Evolutionary conservation across 2,113 vertebrate genomes (phyloP).

Genomic region (Crotalus tigris): DNA sequence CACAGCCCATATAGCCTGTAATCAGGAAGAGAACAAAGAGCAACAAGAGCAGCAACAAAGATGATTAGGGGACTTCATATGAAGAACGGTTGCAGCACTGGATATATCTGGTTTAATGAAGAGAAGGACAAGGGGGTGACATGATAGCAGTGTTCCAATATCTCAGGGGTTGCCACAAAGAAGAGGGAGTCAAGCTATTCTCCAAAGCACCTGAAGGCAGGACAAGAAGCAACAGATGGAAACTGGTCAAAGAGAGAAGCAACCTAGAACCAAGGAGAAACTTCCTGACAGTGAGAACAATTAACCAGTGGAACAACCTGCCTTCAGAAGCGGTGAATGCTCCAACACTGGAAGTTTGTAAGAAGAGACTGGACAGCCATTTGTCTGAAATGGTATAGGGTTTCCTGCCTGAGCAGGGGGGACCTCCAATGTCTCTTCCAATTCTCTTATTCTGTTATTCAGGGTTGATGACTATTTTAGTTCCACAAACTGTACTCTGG

Average conservation of each 20-base stretch:
- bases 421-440: not conserved
- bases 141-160: not conserved
- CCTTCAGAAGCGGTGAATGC: not conserved
- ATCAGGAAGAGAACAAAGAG: not conserved
- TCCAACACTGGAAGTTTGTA: not conserved
- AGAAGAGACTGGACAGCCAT: not conserved
- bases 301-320: not conserved
- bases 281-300: not conserved
- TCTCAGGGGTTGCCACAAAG: not conserved
- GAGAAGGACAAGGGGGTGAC: not conserved
- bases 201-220: not conserved
- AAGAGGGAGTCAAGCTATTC: not conserved
- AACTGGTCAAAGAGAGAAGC: not conserved
- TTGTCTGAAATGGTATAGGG: not conserved
- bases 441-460: not conserved
- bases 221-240: not conserved
- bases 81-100: not conserved
- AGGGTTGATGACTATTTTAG: not conserved
- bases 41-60: not conserved
- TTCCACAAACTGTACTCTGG: not conserved
- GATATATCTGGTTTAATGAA: not conserved
- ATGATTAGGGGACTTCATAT: not conserved
- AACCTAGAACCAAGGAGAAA: not conserved
- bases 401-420: not conserved
- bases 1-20: not conserved